These are phyloP conservation scores for Phengaris arion DNA, from an alignment of 2,888 invertebrate species.

Conservation along the genomic window DNA sequence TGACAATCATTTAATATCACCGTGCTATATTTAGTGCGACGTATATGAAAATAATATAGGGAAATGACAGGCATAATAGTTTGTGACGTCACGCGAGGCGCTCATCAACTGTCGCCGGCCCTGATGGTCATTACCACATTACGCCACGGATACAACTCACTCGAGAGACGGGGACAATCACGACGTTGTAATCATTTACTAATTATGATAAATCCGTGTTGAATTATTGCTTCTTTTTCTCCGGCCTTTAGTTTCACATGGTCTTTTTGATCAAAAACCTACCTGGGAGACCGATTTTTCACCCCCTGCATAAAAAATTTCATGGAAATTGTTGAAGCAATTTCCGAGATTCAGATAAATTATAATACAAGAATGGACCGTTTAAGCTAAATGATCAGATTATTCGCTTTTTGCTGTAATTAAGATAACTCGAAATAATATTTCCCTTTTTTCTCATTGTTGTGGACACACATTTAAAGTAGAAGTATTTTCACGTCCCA, in stretches of 20 bases:
- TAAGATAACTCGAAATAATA: too few species aligned
- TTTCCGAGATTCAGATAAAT: too few species aligned
- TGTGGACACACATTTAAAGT: slow-evolving; percentile 26
- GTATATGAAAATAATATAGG: slow-evolving; percentile 34
- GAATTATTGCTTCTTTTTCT: background rate
- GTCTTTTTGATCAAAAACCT: too few species aligned
- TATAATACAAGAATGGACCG: too few species aligned
- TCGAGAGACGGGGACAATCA: slow-evolving; percentile 44
- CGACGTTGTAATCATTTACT: slow-evolving; percentile 33
- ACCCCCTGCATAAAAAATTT: too few species aligned
- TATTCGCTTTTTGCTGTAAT: too few species aligned
- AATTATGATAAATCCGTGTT: background rate
- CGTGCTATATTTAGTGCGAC: slow-evolving; percentile 16
- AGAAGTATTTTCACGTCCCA: background rate
- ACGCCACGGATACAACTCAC: slow-evolving; percentile 50
- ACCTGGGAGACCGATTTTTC: too few species aligned
- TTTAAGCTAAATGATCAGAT: too few species aligned
- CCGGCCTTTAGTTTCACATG: background rate
- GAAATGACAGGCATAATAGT: slow-evolving; percentile 33
- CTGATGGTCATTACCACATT: slow-evolving; percentile 31
- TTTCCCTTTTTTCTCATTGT: slow-evolving; percentile 29
- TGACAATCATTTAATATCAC: slow-evolving; percentile 23
- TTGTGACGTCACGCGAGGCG: slow-evolving; percentile 58
- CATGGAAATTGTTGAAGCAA: too few species aligned
- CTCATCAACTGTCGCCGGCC: slow-evolving; percentile 58